Percentiles rank a stretch among this genome's conserved stretches.
Evolutionary conservation across 2,113 vertebrate genomes (phyloP).

Genomic region (Brachyhypopomus occidentalis): DNA sequence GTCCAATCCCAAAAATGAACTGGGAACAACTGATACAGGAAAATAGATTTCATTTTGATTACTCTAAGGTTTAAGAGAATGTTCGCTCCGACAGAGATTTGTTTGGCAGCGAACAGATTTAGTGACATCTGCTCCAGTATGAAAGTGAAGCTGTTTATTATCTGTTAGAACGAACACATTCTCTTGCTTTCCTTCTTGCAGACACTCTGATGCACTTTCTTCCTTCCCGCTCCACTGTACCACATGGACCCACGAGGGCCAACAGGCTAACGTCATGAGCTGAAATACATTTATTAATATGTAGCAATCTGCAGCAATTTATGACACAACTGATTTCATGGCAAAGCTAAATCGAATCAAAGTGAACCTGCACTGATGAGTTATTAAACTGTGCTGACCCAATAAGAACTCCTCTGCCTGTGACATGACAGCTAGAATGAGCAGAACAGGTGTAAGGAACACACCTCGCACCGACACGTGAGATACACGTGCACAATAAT

Average conservation of each 20-base stretch:
- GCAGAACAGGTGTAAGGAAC: neutral
- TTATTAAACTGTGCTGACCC: constrained; percentile 6
- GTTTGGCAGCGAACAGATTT: neutral
- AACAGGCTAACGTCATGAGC: neutral
- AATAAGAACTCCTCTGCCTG: neutral
- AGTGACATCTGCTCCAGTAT: neutral
- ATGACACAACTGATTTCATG: neutral
- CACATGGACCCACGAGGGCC: neutral
- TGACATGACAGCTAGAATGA: neutral
- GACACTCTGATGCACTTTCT: neutral
- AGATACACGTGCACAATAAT: neutral
- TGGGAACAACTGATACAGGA: neutral
- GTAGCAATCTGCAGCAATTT: neutral
- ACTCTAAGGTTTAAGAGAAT: neutral
- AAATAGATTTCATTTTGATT: neutral
- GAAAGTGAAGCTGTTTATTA: neutral
- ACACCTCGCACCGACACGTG: neutral
- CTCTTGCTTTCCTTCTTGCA: neutral
- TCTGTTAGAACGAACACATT: neutral
- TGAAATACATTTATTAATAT: neutral
- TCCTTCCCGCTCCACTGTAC: neutral
- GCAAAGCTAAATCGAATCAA: neutral
- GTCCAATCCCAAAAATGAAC: neutral
- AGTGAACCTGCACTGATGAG: neutral
- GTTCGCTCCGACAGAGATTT: neutral